These are phyloP conservation scores for Byasa hedistus DNA, from an alignment of 2,888 invertebrate genomes.

Conservation along the genomic window DNA sequence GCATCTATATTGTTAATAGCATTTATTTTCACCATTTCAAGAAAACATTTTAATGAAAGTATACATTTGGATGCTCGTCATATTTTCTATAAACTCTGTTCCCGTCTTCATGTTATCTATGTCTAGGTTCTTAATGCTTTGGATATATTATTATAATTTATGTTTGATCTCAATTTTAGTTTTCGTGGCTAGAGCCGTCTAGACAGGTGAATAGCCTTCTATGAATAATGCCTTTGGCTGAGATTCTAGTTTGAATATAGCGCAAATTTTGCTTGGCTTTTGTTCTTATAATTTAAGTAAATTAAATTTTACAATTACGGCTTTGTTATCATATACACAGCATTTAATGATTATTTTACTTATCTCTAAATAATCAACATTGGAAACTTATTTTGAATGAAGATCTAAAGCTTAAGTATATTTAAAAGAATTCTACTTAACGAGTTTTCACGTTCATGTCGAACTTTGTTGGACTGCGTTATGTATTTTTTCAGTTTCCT, in stretches of 20 bases:
- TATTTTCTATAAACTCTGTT: not conserved
- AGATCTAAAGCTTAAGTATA: too few relatives aligned
- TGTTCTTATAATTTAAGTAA: not conserved
- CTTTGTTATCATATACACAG: too few relatives aligned
- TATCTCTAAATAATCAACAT: too few relatives aligned
- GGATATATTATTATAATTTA: slow-evolving; percentile 5
- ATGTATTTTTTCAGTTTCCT: not conserved
- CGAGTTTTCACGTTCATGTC: not conserved
- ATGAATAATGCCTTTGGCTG: slow-evolving; percentile 22
- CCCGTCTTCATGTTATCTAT: not conserved
- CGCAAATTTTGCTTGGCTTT: not conserved
- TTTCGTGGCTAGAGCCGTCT: slow-evolving; percentile 23
- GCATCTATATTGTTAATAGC: too few relatives aligned
- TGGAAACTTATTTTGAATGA: too few relatives aligned
- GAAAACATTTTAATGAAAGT: too few relatives aligned
- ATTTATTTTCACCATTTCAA: too few relatives aligned
- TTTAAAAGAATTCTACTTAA: not conserved
- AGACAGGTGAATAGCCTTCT: slow-evolving; percentile 27
- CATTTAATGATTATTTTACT: too few relatives aligned
- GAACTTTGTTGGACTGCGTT: not conserved
- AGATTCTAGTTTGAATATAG: slow-evolving; percentile 8
- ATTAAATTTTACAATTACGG: not conserved
- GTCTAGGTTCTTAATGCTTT: not conserved
- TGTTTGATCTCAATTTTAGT: not conserved
- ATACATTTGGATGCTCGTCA: not conserved